Evolutionary conservation across 2,888 invertebrate species (phyloP).

Genomic region (Hydropsyche betteni): DNA sequence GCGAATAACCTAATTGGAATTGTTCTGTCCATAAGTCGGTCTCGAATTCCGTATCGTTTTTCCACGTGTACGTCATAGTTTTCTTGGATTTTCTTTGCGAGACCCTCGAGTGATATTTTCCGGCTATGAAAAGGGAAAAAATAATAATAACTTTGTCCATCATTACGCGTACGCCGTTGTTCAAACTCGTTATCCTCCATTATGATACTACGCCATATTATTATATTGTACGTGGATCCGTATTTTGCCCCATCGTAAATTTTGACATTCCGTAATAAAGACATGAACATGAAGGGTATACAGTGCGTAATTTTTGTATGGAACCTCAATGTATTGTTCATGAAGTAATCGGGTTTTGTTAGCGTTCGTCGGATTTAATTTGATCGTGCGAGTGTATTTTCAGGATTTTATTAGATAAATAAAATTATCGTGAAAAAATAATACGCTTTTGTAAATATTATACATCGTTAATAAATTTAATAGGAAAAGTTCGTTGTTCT

Average conservation of each 20-base stretch:
- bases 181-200: constrained; percentile 16
- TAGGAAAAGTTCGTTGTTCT: too few species aligned
- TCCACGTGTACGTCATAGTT: background rate
- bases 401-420: too few species aligned
- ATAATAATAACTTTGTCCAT: background rate
- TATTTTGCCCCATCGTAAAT: constrained; percentile 1
- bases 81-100: background rate
- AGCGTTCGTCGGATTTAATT: too few species aligned
- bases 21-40: constrained; percentile 3
- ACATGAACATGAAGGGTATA: background rate
- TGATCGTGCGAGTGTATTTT: too few species aligned
- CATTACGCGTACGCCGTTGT: constrained; percentile 5
- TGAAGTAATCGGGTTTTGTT: too few species aligned
- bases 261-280: constrained; percentile 3
- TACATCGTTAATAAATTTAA: too few species aligned
- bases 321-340: too few species aligned
- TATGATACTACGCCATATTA: background rate
- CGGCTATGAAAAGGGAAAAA: background rate
- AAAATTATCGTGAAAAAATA: too few species aligned
- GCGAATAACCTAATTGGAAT: constrained; percentile 15
- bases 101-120: background rate
- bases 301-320: background rate
- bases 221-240: background rate
- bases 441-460: too few species aligned
- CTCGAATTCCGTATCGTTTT: constrained; percentile 11